Percentiles rank a stretch among this genome's conserved stretches.
Evolutionary conservation across 1,140 invertebrate species (phyloP).

Genomic region (Drosophila asahinai): DNA sequence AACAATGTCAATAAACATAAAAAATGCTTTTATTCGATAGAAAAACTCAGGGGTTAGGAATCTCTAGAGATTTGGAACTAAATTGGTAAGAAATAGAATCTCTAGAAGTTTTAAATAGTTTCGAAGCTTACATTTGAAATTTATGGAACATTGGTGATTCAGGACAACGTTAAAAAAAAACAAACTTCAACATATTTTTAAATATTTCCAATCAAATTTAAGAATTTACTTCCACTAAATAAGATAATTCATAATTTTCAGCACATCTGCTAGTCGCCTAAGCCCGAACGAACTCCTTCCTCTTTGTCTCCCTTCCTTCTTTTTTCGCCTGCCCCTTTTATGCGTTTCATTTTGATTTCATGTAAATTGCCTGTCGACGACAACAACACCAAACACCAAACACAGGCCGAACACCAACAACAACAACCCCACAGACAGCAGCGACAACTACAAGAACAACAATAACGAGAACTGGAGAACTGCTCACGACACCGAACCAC

Average conservation of each 20-base stretch:
- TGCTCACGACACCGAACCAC: constrained; percentile 31
- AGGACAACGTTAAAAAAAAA: background rate
- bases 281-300: background rate
- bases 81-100: background rate
- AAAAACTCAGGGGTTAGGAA: too few relatives aligned
- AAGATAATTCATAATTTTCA: background rate
- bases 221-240: background rate
- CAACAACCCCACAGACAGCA: constrained; percentile 31
- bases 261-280: constrained; percentile 31
- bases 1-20: too few relatives aligned
- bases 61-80: background rate
- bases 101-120: background rate
- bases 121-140: background rate
- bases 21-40: too few relatives aligned
- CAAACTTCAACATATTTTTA: background rate
- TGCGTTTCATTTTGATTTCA: constrained; percentile 81
- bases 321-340: constrained; percentile 35
- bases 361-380: constrained; percentile 81
- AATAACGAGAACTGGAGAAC: constrained; percentile 15
- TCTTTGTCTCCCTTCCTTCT: background rate
- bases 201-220: background rate
- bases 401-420: constrained; percentile 17
- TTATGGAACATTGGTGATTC: background rate
- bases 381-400: constrained; percentile 70
- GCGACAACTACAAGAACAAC: constrained; percentile 20